Base-by-base conservation (phyloP, 2,797 vertebrate genomes). In the Ctenopoma kingsleyae region DNA sequence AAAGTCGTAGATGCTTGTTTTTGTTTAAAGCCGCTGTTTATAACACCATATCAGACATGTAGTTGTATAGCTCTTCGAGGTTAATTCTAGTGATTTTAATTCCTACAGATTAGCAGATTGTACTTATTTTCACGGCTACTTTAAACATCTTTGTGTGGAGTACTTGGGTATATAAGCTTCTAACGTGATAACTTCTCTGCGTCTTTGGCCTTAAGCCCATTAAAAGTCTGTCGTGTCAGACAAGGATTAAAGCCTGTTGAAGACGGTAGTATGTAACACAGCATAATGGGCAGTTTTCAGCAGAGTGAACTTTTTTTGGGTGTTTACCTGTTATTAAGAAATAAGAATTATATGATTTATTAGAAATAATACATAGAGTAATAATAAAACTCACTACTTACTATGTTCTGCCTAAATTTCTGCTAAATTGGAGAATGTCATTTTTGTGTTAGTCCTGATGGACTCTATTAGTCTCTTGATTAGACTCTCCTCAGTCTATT, bases 201-300 rank as follows among this genome's bases (percentile, higher is more conserved):
- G 90, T 94, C 92, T 92, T 91, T 92, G 88, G 89, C 82, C 82
- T 80, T 94, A 94, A 95, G 82, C 90, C 90, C 87, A 91, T 95
- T 94, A 93, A 91, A 94, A 93, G 90, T 91, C 92, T 93, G 91
- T 94, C 82, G 66, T 93, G 92, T 93, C 92, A 91, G 92, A 91
- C 88, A 44, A 90, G 91, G 92, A 91, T 93, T 92, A 93, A 86
- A 84, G 79, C 81, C 87, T 78, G 78, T 84, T 91, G 91, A 85
- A 92, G 78, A 86, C 82, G 80, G 81, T 85, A 66, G 77, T 82
- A 76, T 74, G 81, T 82, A 76, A 76, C 61, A 57, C 68, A 30
- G 84, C 77, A 86, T 90, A 87, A 91, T 68, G 67, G 84, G 50
- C 74, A 78, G 70, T 70, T 38, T n/a, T 51, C 4, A 62, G 65